Conservation (phyloP, 2,797 vertebrate genomes). For the Sibirionetta formosa region DNA sequence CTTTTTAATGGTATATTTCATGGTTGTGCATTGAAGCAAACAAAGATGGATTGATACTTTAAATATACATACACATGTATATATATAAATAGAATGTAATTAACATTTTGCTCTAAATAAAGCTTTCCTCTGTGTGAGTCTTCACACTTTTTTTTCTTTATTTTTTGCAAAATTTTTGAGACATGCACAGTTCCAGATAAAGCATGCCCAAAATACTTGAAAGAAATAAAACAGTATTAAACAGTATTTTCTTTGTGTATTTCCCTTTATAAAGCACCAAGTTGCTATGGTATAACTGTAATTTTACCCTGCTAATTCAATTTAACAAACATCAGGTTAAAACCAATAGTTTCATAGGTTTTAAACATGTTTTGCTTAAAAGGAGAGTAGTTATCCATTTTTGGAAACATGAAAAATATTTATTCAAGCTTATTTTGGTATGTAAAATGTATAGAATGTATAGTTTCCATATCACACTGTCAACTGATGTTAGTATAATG, state of each 20-base stretch:
- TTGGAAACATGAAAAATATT: neutral
- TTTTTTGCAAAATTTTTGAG: neutral
- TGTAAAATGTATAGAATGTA: rapidly evolving
- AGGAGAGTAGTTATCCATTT: neutral
- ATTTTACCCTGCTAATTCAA: neutral
- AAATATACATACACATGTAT: neutral
- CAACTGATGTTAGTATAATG: neutral
- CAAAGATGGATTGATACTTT: neutral
- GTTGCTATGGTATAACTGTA: neutral
- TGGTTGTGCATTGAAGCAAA: neutral
- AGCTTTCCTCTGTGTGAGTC: neutral
- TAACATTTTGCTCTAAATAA: neutral
- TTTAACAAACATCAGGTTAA: neutral
- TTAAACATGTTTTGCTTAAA: neutral
- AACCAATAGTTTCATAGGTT: rapidly evolving
- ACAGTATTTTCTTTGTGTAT: neutral
- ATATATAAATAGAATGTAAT: neutral
- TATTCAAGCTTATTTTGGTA: neutral
- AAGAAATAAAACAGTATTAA: neutral
- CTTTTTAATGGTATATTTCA: neutral
- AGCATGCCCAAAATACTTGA: neutral
- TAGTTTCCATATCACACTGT: neutral
- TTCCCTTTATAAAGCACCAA: neutral
- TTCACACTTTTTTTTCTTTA: neutral
- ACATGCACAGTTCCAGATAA: neutral